Evolutionary conservation across 2,113 vertebrate genomes (phyloP).

Genomic region (Zootoca vivipara): DNA sequence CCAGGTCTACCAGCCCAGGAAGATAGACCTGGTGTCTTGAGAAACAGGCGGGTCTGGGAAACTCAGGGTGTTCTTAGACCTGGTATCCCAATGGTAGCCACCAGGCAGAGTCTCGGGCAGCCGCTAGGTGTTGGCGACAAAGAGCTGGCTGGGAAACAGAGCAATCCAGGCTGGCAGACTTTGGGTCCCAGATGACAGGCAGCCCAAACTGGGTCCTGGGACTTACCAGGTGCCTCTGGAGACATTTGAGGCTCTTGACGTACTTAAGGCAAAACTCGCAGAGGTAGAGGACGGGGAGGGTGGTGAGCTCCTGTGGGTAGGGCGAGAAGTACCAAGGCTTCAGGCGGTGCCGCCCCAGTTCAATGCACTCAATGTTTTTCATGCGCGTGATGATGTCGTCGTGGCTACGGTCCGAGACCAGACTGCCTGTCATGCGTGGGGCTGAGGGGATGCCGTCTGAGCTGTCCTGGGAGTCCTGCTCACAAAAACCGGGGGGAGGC

Average conservation of each 20-base stretch:
- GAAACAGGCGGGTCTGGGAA: too few species aligned
- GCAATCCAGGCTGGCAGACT: too few species aligned
- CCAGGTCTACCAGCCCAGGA: too few species aligned
- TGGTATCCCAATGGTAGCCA: too few species aligned
- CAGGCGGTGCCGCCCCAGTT: conserved; percentile 90
- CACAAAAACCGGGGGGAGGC: not conserved
- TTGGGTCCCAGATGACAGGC: too few species aligned
- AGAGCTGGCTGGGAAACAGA: too few species aligned
- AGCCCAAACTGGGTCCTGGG: not conserved
- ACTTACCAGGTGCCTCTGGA: conserved; percentile 92
- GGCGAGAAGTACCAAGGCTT: conserved; percentile 98
- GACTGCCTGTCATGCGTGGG: conserved; percentile 91
- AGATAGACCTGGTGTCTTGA: too few species aligned
- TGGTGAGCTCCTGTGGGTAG: conserved; percentile 92
- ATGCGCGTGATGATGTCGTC: conserved; percentile 94
- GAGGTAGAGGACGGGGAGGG: conserved; percentile 91
- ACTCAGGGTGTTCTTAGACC: too few species aligned
- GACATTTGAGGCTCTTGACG: conserved; percentile 93
- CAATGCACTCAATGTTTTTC: conserved; percentile 96
- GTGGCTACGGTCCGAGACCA: conserved; percentile 95
- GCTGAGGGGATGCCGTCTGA: conserved; percentile 90
- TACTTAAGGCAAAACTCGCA: conserved; percentile 98
- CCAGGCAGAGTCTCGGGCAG: too few species aligned
- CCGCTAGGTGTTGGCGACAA: too few species aligned
- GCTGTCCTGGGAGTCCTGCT: conserved; percentile 91